Evolutionary conservation across 2,888 invertebrate genomes (phyloP).

Genomic region (Athripsodes cinereus): DNA sequence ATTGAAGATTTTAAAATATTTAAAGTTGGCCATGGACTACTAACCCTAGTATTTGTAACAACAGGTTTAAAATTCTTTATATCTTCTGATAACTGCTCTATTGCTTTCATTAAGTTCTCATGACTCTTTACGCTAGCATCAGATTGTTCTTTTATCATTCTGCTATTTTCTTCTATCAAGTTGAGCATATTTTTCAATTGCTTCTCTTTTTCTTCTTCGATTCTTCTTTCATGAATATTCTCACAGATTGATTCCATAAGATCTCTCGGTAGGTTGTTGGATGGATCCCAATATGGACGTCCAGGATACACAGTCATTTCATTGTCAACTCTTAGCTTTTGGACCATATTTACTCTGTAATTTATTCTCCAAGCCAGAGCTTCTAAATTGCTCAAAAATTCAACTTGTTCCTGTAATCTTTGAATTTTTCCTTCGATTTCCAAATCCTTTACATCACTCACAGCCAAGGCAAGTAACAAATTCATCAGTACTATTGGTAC

Average conservation of each 20-base stretch:
- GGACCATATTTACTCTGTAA: background rate
- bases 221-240: slow-evolving; percentile 11
- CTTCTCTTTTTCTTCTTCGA: slow-evolving; percentile 8
- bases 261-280: slow-evolving; percentile 8
- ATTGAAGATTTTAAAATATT: background rate
- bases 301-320: slow-evolving; percentile 19
- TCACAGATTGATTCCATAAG: slow-evolving; percentile 12
- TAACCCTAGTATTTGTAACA: background rate
- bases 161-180: slow-evolving; percentile 2
- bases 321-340: slow-evolving; percentile 9
- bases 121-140: background rate
- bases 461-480: slow-evolving; percentile 53
- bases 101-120: background rate
- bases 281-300: slow-evolving; percentile 18
- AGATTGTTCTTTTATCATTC: background rate
- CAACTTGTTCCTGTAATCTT: slow-evolving; percentile 49
- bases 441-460: slow-evolving; percentile 52
- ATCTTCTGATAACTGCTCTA: slow-evolving; percentile 3
- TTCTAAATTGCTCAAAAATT: slow-evolving; percentile 14
- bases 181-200: background rate
- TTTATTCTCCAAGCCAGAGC: slow-evolving; percentile 1
- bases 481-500: slow-evolving; percentile 56
- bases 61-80: slow-evolving; percentile 1
- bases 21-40: background rate
- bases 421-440: slow-evolving; percentile 52